Base-by-base conservation (phyloP, 1,140 invertebrate genomes). In the Drosophila truncata region DNA sequence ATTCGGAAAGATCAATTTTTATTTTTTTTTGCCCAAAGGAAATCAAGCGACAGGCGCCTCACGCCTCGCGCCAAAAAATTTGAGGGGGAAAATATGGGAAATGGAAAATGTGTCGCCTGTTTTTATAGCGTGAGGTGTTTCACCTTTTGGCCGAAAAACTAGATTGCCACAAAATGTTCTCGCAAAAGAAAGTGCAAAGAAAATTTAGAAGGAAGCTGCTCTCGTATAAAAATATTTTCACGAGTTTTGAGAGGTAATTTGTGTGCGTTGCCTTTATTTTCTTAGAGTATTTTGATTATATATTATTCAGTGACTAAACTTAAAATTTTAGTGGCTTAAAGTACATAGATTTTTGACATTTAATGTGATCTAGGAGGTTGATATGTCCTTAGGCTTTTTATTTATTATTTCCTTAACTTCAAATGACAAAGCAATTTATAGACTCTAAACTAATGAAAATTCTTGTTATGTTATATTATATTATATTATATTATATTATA, bases 141-240 rank as follows among this genome's bases (percentile, higher is more conserved):
- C 84, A 87, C 83, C 83, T 87, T 80, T 71, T 87, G 66, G 58
- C 78, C 70, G 66, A 62, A 72, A 72, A 82, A 67, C 55, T 78
- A 62, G 39, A 49, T 57, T n/a, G 41, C 49, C n/a, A 58, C 33
- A 16, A 16, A 63, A 37, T 46, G 31, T 27, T 6, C 33, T 55
- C 33, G 23, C 52, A 14, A 50, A 44, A 16, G 16, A 46, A 44
- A 13, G 23, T 35, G 59, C 37, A 13, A 16, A 46, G 57, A 27
- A 23, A 46, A 16, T 29, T 39, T 25, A 33, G n/a, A 10, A n/a
- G 33, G 18, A 14, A 47, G 25, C 16, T 31, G 2, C 20, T 54
- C 42, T 50, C 11, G 11, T n/a, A 6, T 25, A 25, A 29, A 20
- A 35, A 29, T 20, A 29, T 20, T 18, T 0, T 14, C 9, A 16